These are phyloP conservation scores for Piprites chloris DNA, from an alignment of 2,113 vertebrate species.

Conservation along the genomic window DNA sequence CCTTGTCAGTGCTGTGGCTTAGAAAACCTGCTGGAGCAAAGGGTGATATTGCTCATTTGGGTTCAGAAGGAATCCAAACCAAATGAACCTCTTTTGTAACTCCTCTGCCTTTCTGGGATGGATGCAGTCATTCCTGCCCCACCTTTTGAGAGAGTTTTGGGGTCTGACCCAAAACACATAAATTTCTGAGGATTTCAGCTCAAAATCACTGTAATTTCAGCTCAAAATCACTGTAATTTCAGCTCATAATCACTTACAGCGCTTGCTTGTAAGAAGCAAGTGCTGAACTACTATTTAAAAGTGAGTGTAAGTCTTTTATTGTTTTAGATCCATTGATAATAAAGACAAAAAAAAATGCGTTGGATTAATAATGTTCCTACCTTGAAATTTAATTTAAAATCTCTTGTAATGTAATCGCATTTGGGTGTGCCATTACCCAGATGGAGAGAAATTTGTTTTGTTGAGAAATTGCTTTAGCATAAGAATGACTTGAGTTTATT, in stretches of 20 bases:
- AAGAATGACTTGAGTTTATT: conserved; percentile 52
- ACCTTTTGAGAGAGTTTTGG: neutral
- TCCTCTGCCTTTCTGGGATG: neutral
- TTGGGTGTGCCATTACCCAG: conserved; percentile 65
- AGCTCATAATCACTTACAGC: neutral
- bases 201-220: neutral
- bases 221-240: neutral
- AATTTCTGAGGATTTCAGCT: neutral
- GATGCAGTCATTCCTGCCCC: neutral
- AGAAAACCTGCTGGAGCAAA: neutral
- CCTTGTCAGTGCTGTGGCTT: neutral
- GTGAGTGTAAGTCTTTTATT: conserved; percentile 23
- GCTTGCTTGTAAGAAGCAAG: neutral
- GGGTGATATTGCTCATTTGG: neutral
- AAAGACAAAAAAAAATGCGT: conserved; percentile 38
- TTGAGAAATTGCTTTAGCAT: conserved; percentile 66
- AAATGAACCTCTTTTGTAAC: neutral
- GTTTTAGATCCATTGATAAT: conserved; percentile 55
- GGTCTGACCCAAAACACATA: neutral
- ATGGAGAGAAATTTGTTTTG: conserved; percentile 68
- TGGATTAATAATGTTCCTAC: conserved; percentile 61
- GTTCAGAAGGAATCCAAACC: neutral
- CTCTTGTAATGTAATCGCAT: conserved; percentile 64
- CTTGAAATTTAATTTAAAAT: conserved; percentile 68
- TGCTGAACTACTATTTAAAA: neutral